phyloP scores from a whole-genome alignment of 2,888 invertebrate genomes.

The Tuta absoluta region DNA sequence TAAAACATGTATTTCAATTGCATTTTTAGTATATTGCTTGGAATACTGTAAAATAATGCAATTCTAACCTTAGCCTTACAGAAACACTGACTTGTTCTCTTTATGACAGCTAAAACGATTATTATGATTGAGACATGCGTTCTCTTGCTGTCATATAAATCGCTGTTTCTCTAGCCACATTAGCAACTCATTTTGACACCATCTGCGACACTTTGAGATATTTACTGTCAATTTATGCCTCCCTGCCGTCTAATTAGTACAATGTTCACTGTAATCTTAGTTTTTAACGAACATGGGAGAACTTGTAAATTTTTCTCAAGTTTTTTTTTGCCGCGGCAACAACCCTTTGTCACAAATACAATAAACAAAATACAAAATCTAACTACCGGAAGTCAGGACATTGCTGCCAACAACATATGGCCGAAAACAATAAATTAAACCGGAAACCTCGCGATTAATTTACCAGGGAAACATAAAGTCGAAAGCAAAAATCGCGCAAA shows the following conservation, averaged over 20 bases:
- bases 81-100: not conserved
- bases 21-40: too few relatives aligned
- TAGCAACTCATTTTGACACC: slow-evolving; percentile 54
- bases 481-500: slow-evolving; percentile 53
- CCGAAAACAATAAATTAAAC: slow-evolving; percentile 27
- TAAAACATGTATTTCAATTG: too few relatives aligned
- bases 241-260: slow-evolving; percentile 57
- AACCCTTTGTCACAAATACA: slow-evolving; percentile 4
- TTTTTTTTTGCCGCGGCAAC: not conserved
- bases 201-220: slow-evolving; percentile 65
- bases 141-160: not conserved
- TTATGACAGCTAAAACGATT: not conserved
- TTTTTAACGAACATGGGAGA: not conserved
- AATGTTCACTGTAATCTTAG: not conserved
- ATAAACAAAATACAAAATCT: slow-evolving; percentile 4
- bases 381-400: slow-evolving; percentile 19
- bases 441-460: slow-evolving; percentile 40
- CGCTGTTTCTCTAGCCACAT: slow-evolving; percentile 19
- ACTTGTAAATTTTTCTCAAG: not conserved
- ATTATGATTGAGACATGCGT: not conserved
- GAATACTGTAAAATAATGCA: not conserved
- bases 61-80: not conserved
- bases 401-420: slow-evolving; percentile 22
- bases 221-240: slow-evolving; percentile 66
- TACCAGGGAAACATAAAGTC: slow-evolving; percentile 47